Base-by-base conservation (phyloP, 2,888 invertebrate species). In the Capitulum mitella region DNA sequence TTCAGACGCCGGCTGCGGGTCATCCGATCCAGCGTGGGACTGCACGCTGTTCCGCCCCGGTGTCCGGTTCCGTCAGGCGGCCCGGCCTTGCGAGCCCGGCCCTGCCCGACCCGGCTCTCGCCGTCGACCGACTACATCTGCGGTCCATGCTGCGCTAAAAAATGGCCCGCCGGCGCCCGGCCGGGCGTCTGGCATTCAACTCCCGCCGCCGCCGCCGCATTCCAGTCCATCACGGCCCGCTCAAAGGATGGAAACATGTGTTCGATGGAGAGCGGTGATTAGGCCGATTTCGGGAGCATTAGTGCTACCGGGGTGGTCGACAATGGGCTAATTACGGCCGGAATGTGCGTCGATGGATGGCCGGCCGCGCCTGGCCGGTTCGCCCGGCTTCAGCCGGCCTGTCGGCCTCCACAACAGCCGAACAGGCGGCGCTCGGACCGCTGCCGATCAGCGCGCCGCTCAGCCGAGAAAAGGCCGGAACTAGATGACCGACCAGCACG, bases 291-390 rank as follows among this genome's bases (percentile, higher is more conserved):
- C 70, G 70, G 70, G 70, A 70, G 70, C 37, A 70, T 70, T 37
- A 37, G 37, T 37, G 70, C 70, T 70, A 70, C 70, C 26, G 70
- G 70, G 70, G 70, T 70, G 70, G 70, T 70, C 70, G 70, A 70
- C 70, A 70, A 70, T 70, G 70, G 70, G 34, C 70, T 37, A 70
- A 70, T 70, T 70, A 70, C 34, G 37, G 70, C 22, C 70, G 70
- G 70, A 70, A 70, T 70, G 70, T 22, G 70, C 70, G 34, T 16
- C 61, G 61, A 61, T 61, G 32, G 61, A 61, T 32, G 61, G 16
- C 32, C n/a, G 32, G 37, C 29, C 22, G 16, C 37, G 22, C 70
- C 43, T n/a, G n/a, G n/a, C n/a, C n/a, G n/a, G n/a, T n/a, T n/a
- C n/a, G n/a, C n/a, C n/a, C n/a, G n/a, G n/a, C n/a, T n/a, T n/a